Base-by-base conservation (phyloP, 1,140 invertebrate genomes). In the Stratiolaelaps scimitus region DNA sequence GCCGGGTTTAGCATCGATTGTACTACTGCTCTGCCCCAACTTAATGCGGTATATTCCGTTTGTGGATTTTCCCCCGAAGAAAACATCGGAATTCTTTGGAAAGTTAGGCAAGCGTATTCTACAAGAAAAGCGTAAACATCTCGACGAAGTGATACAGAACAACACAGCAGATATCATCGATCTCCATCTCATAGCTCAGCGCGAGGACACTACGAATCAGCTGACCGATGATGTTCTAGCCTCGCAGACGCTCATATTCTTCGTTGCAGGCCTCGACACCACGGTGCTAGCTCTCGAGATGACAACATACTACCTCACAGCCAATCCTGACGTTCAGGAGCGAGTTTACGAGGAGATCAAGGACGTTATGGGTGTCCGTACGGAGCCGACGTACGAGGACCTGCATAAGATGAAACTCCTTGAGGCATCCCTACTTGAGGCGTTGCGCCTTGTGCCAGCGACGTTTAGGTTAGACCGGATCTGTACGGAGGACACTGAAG, bases 241-340 rank as follows among this genome's bases (percentile, higher is more conserved):
- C 47, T 4, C 47, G 20, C 47, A 48, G 15, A 48, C 28, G 47
- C 28, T 48, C 47, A 28, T 48, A 28, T 48, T 48, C 28, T 48
- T 48, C 47, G 5, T 48, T 4, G 47, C 47, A 7, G 47, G 47
- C 47, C 28, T 5, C 28, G 47, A 48, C 7, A 48, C 47, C 47
- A 23, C 47, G 47, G 47, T 28, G 5, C 28, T 23, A 19, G 28
- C 4, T 48, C 15, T 48, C 4, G 28, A 23, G 47, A 6, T 15
- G 4, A 48, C 28, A 19, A 4, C 28, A 15, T 48, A 48, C 47
- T 15, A 23, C 4, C 15, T 48, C 5, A 28, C 47, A 5, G 28
- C 47, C 28, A 19, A 48, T 15, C 47, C 47, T 4, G 19, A 48
- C 7, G 28, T 23, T 7, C 47, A 48, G 15, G 4, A 48, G 15